Conservation (phyloP, 2,113 vertebrate species). For the Myxocyprinus asiaticus region DNA sequence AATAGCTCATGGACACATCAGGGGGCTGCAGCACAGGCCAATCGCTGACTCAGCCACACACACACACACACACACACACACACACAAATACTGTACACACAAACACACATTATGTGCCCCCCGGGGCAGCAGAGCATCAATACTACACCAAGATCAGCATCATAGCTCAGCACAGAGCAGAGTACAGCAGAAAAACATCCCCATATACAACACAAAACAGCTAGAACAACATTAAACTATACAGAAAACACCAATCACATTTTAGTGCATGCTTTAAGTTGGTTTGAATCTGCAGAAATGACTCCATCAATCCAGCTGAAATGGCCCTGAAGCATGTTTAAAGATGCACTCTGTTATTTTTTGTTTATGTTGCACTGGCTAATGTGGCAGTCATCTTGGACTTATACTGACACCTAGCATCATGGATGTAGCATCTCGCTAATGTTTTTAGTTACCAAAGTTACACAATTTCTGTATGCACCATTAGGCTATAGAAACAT, state of each 20-base stretch:
- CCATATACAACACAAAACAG: constrained; percentile 11
- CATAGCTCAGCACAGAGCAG: constrained; percentile 50
- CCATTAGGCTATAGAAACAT: too few species aligned
- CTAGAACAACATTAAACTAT: constrained; percentile 11
- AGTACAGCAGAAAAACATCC: background rate
- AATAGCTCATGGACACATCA: constrained; percentile 23
- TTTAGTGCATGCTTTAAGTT: background rate
- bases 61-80: too few species aligned
- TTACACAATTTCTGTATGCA: too few species aligned
- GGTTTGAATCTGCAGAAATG: background rate
- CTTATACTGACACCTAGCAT: too few species aligned
- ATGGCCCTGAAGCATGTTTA: background rate
- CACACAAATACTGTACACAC: too few species aligned
- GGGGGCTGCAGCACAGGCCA: constrained; percentile 10
- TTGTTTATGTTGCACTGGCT: too few species aligned
- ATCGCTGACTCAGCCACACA: constrained; percentile 40
- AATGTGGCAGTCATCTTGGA: too few species aligned
- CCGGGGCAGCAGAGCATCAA: constrained; percentile 66
- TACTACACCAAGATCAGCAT: constrained; percentile 64
- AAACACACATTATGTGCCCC: constrained; percentile 42
- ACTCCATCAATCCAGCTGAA: background rate
- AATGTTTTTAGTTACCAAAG: too few species aligned
- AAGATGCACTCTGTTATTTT: too few species aligned
- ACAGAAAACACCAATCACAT: background rate
- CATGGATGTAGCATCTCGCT: too few species aligned